phyloP scores from a whole-genome alignment of 2,888 invertebrate genomes.

The Halictus quadricinctus region DNA sequence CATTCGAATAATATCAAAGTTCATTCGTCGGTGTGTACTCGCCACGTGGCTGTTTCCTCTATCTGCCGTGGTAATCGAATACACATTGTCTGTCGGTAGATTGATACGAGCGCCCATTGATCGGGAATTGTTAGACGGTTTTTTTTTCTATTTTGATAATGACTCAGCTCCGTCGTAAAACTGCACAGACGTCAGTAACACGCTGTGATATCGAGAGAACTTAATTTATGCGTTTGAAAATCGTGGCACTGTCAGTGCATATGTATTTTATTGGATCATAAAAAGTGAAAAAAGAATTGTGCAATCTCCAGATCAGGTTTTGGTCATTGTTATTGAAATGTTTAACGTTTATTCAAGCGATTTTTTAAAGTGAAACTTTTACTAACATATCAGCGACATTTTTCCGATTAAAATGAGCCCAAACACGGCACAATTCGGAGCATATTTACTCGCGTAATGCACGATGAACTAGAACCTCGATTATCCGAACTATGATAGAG shows the following conservation, averaged over 20 bases:
- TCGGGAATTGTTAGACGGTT: not conserved
- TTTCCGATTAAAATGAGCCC: too few species aligned
- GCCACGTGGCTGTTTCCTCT: not conserved
- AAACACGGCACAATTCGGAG: too few species aligned
- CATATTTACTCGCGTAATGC: too few species aligned
- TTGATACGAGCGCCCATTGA: not conserved
- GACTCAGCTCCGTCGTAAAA: not conserved
- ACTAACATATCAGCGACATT: too few species aligned
- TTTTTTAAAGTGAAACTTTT: too few species aligned
- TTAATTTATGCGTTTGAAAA: not conserved
- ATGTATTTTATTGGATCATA: not conserved
- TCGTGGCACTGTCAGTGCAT: not conserved
- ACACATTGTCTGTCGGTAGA: not conserved
- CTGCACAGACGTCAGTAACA: too few species aligned
- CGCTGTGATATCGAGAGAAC: not conserved
- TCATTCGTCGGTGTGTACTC: not conserved
- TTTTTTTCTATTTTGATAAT: not conserved
- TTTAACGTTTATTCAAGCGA: too few species aligned
- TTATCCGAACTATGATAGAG: too few species aligned
- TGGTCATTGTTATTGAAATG: too few species aligned
- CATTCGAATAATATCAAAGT: conserved; percentile 31
- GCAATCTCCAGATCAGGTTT: not conserved
- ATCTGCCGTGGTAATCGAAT: not conserved
- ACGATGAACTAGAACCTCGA: too few species aligned
- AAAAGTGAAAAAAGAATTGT: not conserved